Conservation (phyloP, 2,113 vertebrate species). For the Tragelaphus imberbis region DNA sequence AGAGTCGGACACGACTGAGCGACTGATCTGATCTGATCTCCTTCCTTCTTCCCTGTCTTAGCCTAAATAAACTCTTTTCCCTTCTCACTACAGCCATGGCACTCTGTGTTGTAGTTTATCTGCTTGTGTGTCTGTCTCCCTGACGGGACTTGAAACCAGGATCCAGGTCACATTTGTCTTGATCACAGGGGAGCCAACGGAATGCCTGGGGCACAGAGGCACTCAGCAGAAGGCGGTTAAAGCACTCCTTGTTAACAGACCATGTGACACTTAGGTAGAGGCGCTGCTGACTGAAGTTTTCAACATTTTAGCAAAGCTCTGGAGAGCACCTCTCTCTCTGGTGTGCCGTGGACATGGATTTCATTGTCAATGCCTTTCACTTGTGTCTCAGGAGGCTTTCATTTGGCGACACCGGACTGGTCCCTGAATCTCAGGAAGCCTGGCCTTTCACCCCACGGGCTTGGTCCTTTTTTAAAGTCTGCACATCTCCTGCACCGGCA, state of each 20-base stretch:
- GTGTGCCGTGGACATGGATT: neutral
- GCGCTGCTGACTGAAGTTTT: neutral
- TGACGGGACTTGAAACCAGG: neutral
- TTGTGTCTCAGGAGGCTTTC: neutral
- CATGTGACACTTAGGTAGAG: neutral
- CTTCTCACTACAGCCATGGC: neutral
- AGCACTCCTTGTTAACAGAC: neutral
- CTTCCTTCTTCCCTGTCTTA: neutral
- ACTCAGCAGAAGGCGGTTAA: neutral
- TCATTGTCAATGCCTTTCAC: neutral
- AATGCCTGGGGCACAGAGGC: neutral
- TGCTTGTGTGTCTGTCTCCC: neutral
- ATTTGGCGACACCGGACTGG: neutral
- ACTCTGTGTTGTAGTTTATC: neutral
- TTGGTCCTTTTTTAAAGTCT: neutral
- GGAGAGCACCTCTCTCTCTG: neutral
- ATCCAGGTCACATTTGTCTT: neutral
- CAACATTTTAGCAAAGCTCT: neutral
- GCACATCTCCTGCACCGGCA: accelerated
- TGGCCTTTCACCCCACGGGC: neutral
- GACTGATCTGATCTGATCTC: no score
- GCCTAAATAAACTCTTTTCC: neutral
- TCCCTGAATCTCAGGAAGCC: neutral
- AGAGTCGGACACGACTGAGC: no score
- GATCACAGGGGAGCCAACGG: neutral